Percentiles rank a stretch among this genome's conserved stretches.
phyloP scores from a whole-genome alignment of 1,140 invertebrate genomes.

The Hyles vespertilio region DNA sequence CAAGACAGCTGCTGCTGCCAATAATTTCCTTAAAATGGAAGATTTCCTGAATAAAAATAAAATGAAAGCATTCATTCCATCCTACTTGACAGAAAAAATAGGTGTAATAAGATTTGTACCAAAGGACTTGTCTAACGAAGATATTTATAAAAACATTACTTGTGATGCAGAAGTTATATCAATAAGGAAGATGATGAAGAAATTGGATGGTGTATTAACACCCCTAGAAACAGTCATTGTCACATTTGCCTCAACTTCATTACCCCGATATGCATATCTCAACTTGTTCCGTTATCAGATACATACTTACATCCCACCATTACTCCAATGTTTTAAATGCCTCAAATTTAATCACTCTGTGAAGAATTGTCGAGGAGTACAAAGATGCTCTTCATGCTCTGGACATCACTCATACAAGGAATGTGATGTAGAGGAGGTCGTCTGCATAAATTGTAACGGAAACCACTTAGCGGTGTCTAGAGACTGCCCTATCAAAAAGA shows the following conservation, averaged over 20 bases:
- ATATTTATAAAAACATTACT: conserved; percentile 18
- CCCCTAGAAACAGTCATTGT: conserved; percentile 10
- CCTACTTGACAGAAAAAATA: conserved; percentile 11
- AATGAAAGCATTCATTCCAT: conserved; percentile 17
- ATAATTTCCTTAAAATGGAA: conserved; percentile 17
- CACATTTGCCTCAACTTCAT: conserved; percentile 9
- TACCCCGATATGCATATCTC: conserved; percentile 16
- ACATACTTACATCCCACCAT: conserved; percentile 15
- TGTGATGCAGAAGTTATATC: conserved; percentile 19
- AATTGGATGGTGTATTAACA: conserved; percentile 9
- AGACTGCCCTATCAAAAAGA: not conserved
- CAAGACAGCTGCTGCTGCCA: conserved; percentile 8
- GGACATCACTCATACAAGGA: conserved; percentile 1
- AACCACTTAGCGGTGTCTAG: not conserved
- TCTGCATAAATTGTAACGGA: conserved; percentile 1
- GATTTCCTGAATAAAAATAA: conserved; percentile 13
- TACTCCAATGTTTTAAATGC: conserved; percentile 22
- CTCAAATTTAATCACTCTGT: conserved; percentile 22
- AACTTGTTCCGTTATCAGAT: conserved; percentile 14
- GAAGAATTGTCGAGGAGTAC: conserved; percentile 9
- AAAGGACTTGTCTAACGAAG: conserved; percentile 13
- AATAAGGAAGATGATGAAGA: conserved; percentile 16
- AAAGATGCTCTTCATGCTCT: not conserved
- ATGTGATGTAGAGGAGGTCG: not conserved
- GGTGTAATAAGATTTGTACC: conserved; percentile 16